Evolutionary conservation across 2,113 vertebrate species (phyloP), one percentile per base, ranked within the genome.

Genomic region (Ariopsis seemanni): DNA sequence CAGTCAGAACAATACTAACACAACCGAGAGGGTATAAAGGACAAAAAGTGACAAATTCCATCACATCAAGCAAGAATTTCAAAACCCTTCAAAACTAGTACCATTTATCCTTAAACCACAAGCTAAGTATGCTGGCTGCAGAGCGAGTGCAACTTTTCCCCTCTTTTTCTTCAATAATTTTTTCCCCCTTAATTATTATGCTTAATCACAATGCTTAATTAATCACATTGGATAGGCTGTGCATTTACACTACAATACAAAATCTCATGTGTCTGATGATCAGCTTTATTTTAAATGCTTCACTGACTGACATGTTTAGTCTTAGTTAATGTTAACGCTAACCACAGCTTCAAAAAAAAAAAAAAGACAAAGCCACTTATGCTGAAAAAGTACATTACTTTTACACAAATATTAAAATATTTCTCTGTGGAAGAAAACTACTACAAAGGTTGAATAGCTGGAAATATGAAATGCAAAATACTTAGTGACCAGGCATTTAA

Each of bases 321-420:
- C 25, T 52, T 75, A 25, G 42, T 12, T 52, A 1, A n/a, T 14
- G 18, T 30, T 80, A 77, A 79, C 6, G 25, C 6, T 27, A 57
- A 52, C 14, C 74, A n/a, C 17, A 12, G 34, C 34, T 8, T 20
- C 34, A 71, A 72, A 63, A 8, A 9, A 63, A 14, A 15, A 7
- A 10, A 48, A 48, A 9, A 42, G 15, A 15, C 69, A 27, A 14
- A 50, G 7, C 50, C 22, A 15, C 22, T 77, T 25, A 12, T 12
- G 25, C 17, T 4, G 0, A 52, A 50, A 75, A 75, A 74, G 2
- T 5, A 14, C 25, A 52, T 12, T 55, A 78, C 5, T 78, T 17
- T 78, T 52, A 77, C 25, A 78, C 25, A 78, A 78, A 78, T 25
- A 77, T n/a, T 52, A 15, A 53, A n/a, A n/a, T 77, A 77, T 55